phyloP scores from a whole-genome alignment of 2,113 vertebrate genomes.

The Phrynosoma platyrhinos region DNA sequence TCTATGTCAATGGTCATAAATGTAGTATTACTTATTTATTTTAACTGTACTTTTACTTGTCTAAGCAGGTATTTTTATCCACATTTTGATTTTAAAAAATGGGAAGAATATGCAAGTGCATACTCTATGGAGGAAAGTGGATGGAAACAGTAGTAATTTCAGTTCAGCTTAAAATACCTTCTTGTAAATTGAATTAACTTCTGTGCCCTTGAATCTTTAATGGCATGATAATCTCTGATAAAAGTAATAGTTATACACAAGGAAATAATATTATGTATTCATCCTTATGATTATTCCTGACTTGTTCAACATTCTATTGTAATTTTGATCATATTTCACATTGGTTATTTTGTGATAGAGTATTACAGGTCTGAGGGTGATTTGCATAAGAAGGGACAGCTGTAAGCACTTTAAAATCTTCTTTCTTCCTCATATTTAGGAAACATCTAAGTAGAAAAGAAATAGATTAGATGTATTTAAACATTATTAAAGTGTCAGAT shows the following conservation, averaged over 20 bases:
- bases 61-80: not conserved
- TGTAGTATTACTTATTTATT: not conserved
- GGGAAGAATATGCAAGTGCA: not conserved
- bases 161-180: slow-evolving; percentile 33
- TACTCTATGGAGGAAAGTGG: slow-evolving; percentile 6
- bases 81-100: not conserved
- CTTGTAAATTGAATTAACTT: slow-evolving; percentile 49
- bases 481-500: slow-evolving; percentile 77
- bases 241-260: slow-evolving; percentile 35
- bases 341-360: slow-evolving; percentile 60
- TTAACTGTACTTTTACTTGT: not conserved
- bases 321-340: slow-evolving; percentile 60
- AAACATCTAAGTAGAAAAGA: slow-evolving; percentile 74
- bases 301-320: slow-evolving; percentile 54
- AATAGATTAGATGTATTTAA: slow-evolving; percentile 77
- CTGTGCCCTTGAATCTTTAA: slow-evolving; percentile 48
- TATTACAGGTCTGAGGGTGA: slow-evolving; percentile 55
- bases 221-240: slow-evolving; percentile 48
- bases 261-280: slow-evolving; percentile 46
- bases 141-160: slow-evolving; percentile 39
- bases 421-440: slow-evolving; percentile 74
- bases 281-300: slow-evolving; percentile 46
- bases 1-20: not conserved
- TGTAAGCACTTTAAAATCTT: slow-evolving; percentile 73
- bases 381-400: slow-evolving; percentile 68